Conservation (phyloP, 2,888 invertebrate species). For the Dryococelus australis region DNA sequence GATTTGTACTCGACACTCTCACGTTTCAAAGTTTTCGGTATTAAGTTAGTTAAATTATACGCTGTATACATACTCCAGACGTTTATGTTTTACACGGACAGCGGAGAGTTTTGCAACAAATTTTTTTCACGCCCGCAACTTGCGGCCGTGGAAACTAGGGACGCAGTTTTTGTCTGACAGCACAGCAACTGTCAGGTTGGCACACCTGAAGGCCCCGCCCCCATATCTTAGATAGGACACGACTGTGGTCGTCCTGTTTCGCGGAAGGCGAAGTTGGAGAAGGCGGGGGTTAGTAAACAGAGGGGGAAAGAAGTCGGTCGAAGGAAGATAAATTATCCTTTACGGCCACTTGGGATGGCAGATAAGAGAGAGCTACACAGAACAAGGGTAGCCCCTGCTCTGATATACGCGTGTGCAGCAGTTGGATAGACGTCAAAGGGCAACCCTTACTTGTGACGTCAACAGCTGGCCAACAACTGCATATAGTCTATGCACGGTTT, state of each 20-base stretch:
- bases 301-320: neutral
- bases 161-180: neutral
- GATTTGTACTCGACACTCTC: too few relatives aligned
- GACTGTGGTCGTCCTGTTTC: constrained; percentile 1
- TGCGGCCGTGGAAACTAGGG: too few relatives aligned
- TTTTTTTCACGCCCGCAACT: too few relatives aligned
- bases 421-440: neutral
- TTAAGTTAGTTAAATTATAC: too few relatives aligned
- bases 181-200: neutral
- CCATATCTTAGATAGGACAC: neutral
- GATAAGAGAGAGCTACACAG: neutral
- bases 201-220: neutral
- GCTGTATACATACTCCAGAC: too few relatives aligned
- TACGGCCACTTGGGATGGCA: constrained; percentile 6
- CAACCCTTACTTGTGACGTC: too few relatives aligned
- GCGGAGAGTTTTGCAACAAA: too few relatives aligned
- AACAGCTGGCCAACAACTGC: too few relatives aligned
- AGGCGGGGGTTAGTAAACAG: neutral
- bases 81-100: too few relatives aligned
- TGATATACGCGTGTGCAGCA: neutral
- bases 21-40: too few relatives aligned
- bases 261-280: neutral
- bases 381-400: neutral
- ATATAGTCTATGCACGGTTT: too few relatives aligned
- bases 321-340: neutral